phyloP scores from a whole-genome alignment of 2,113 vertebrate genomes.

The Ophthalmolycus amberensis region DNA sequence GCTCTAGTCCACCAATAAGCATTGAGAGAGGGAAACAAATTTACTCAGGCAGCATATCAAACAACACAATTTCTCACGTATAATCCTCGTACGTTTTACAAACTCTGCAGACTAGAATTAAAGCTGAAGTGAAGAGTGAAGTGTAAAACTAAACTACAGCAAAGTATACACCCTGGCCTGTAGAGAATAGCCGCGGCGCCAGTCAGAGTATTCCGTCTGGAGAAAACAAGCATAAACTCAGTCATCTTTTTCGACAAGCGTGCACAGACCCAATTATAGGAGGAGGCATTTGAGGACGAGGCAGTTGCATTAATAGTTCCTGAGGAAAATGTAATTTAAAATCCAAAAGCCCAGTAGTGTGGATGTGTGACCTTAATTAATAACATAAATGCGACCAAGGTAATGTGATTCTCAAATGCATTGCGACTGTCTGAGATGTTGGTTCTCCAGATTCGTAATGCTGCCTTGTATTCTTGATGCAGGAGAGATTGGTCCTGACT shows the following conservation, averaged over 20 bases:
- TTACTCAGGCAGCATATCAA: slow-evolving; percentile 1
- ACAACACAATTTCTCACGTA: slow-evolving; percentile 2
- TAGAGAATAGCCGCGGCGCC: background rate
- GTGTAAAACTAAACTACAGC: background rate
- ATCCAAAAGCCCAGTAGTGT: slow-evolving; percentile 26
- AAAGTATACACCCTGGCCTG: background rate
- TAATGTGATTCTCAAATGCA: slow-evolving; percentile 44
- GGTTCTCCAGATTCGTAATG: slow-evolving; percentile 42
- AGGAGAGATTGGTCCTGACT: slow-evolving; percentile 45
- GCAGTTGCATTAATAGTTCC: slow-evolving; percentile 22
- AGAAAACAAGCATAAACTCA: slow-evolving; percentile 14
- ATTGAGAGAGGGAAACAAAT: slow-evolving; percentile 9
- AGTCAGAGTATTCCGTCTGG: slow-evolving; percentile 7
- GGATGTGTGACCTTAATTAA: slow-evolving; percentile 55
- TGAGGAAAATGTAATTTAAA: slow-evolving; percentile 33
- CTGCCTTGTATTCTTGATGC: slow-evolving; percentile 32
- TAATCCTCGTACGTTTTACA: background rate
- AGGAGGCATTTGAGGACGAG: slow-evolving; percentile 44
- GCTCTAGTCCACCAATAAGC: background rate
- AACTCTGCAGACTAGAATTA: background rate
- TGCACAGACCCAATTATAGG: slow-evolving; percentile 29
- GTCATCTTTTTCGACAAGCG: slow-evolving; percentile 6
- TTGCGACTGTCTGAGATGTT: slow-evolving; percentile 33
- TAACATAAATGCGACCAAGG: slow-evolving; percentile 40
- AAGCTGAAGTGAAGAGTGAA: background rate